These are phyloP conservation scores for Argyresthia goedartella DNA, from an alignment of 2,888 invertebrate genomes.

Conservation along the genomic window DNA sequence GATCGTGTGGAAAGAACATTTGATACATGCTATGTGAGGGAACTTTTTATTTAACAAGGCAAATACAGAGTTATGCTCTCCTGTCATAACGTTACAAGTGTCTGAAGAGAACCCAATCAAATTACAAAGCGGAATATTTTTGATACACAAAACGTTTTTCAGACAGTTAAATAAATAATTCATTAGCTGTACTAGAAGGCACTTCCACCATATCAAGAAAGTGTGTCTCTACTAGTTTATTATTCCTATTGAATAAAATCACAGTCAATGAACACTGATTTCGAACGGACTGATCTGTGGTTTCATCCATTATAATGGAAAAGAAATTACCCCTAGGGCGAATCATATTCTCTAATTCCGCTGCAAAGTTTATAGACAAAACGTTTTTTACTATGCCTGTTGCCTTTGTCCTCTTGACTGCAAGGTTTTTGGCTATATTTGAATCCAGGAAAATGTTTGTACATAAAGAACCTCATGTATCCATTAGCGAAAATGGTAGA, in stretches of 20 bases:
- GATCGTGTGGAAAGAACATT: constrained; percentile 29
- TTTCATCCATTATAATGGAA: constrained; percentile 12
- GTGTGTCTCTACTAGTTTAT: constrained; percentile 6
- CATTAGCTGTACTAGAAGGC: constrained; percentile 11
- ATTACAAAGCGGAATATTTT: constrained; percentile 17
- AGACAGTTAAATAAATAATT: constrained; percentile 8
- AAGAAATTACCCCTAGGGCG: constrained; percentile 4
- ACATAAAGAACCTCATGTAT: neutral
- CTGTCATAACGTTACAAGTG: constrained; percentile 24
- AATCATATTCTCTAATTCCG: neutral
- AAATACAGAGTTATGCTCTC: constrained; percentile 14
- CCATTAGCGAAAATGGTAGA: constrained; percentile 1
- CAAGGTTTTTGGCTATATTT: constrained; percentile 2
- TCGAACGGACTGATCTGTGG: constrained; percentile 9
- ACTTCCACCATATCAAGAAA: constrained; percentile 17
- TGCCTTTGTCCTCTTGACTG: constrained; percentile 3
- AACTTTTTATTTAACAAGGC: constrained; percentile 9
- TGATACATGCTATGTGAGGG: constrained; percentile 22
- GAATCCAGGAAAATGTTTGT: constrained; percentile 5
- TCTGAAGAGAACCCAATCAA: constrained; percentile 22
- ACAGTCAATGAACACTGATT: constrained; percentile 12
- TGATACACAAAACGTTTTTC: constrained; percentile 12
- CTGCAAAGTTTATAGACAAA: neutral
- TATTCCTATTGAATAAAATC: constrained; percentile 4
- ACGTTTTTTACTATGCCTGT: constrained; percentile 4